phyloP scores from a whole-genome alignment of 2,113 vertebrate species.

The Tricholaema leucomelas region DNA sequence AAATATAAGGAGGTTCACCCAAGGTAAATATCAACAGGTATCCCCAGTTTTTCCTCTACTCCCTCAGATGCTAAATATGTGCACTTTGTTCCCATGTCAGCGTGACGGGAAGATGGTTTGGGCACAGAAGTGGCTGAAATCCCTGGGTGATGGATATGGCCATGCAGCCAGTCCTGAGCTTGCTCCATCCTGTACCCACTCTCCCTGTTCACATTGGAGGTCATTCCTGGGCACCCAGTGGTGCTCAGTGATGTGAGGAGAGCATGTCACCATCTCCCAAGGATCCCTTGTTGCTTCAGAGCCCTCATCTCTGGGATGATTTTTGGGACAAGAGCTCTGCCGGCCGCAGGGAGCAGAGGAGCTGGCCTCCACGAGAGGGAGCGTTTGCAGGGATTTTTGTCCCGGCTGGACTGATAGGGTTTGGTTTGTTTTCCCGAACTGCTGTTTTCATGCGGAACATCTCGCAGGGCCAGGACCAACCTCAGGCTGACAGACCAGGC shows the following conservation, averaged over 20 bases:
- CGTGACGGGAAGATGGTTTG: not conserved
- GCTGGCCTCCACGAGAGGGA: conserved; percentile 40
- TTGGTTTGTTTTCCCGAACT: accelerated
- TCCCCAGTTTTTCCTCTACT: not conserved
- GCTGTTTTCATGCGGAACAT: not conserved
- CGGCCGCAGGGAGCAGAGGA: accelerated
- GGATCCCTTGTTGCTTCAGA: accelerated
- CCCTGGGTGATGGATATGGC: accelerated
- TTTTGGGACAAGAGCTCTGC: not conserved
- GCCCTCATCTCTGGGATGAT: accelerated
- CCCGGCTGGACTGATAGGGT: not conserved
- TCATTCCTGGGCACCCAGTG: not conserved
- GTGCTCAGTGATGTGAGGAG: accelerated
- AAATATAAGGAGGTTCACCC: accelerated
- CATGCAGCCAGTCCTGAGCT: accelerated
- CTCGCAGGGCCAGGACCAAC: not conserved
- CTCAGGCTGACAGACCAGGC: accelerated
- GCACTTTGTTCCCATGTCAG: accelerated
- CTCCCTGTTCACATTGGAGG: accelerated
- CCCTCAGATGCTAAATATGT: accelerated
- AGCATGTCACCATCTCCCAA: accelerated
- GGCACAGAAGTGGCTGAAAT: not conserved
- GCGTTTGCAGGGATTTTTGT: not conserved
- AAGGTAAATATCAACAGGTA: not conserved
- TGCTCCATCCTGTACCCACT: accelerated